These are phyloP conservation scores for Anagrus nilaparvatae DNA, from an alignment of 1,140 invertebrate species.

Conservation along the genomic window DNA sequence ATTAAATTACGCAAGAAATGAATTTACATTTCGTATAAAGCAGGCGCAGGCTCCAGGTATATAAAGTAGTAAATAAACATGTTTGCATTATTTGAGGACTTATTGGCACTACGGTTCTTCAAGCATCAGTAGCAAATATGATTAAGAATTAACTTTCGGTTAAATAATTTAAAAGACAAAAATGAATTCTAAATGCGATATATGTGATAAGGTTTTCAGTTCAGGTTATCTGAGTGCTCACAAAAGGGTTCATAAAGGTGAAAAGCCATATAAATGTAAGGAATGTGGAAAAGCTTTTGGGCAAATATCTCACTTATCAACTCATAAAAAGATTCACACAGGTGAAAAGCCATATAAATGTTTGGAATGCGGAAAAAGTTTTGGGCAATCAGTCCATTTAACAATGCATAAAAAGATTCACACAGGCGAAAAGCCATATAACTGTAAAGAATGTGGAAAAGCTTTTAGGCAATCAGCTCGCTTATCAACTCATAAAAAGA, in stretches of 20 bases:
- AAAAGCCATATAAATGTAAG: conserved; percentile 56
- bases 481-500: conserved; percentile 58
- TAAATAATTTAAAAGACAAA: no score
- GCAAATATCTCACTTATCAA: conserved; percentile 58
- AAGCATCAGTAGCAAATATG: no score
- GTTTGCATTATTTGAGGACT: no score
- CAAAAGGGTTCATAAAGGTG: conserved; percentile 52
- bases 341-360: conserved; percentile 52
- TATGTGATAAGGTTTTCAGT: conserved; percentile 64
- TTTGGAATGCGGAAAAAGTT: conserved; percentile 52
- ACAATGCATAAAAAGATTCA: conserved; percentile 70
- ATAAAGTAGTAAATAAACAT: no score
- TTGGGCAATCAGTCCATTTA: conserved; percentile 64
- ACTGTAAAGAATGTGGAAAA: conserved; percentile 66
- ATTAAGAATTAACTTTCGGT: no score
- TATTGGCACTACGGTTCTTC: no score
- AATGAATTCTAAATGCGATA: no score
- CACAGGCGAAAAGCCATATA: conserved; percentile 70
- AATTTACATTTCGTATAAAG: no score
- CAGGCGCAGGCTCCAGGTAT: no score
- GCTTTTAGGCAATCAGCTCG: conserved; percentile 73
- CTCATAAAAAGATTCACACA: conserved; percentile 59
- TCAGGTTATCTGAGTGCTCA: conserved; percentile 60
- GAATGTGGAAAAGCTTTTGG: conserved; percentile 62
- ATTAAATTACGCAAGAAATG: no score